These are phyloP conservation scores for Hydrotaea diabolus DNA, from an alignment of 2,888 invertebrate species.

Conservation along the genomic window DNA sequence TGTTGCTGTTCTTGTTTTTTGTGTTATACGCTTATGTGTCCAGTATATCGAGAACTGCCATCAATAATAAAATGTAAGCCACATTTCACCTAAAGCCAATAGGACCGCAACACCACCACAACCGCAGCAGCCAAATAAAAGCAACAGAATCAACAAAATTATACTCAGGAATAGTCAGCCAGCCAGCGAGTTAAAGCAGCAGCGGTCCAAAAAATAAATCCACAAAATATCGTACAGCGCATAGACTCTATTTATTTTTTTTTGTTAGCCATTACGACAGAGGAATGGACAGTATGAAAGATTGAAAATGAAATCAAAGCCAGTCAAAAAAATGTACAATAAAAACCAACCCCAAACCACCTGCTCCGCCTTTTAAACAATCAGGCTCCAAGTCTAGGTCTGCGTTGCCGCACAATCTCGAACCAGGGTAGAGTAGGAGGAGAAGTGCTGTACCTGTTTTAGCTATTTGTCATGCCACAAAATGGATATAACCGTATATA, in stretches of 20 bases:
- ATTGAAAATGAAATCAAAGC: constrained; percentile 66
- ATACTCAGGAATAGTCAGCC: constrained; percentile 33
- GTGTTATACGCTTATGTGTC: constrained; percentile 27
- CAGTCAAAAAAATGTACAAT: constrained; percentile 65
- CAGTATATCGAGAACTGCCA: constrained; percentile 68
- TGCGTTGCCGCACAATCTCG: neutral
- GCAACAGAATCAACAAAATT: constrained; percentile 51
- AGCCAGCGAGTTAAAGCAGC: constrained; percentile 30
- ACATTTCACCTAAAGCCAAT: constrained; percentile 67
- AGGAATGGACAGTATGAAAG: constrained; percentile 60
- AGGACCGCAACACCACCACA: neutral
- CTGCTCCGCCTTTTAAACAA: constrained; percentile 66
- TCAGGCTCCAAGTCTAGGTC: constrained; percentile 2
- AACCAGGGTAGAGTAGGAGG: neutral
- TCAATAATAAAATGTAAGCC: constrained; percentile 70
- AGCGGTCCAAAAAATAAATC: constrained; percentile 30
- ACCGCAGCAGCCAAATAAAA: constrained; percentile 26
- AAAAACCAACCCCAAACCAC: constrained; percentile 60
- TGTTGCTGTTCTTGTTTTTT: neutral
- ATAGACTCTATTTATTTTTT: constrained; percentile 26
- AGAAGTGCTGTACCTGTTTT: constrained; percentile 46
- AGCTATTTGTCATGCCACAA: constrained; percentile 48
- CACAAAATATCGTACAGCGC: constrained; percentile 1
- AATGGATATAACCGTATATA: constrained; percentile 13
- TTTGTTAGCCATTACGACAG: constrained; percentile 38